Percentiles rank a stretch among this genome's conserved stretches.
Evolutionary conservation across 2,797 vertebrate genomes (phyloP).

Genomic region (Ceryle rudis): DNA sequence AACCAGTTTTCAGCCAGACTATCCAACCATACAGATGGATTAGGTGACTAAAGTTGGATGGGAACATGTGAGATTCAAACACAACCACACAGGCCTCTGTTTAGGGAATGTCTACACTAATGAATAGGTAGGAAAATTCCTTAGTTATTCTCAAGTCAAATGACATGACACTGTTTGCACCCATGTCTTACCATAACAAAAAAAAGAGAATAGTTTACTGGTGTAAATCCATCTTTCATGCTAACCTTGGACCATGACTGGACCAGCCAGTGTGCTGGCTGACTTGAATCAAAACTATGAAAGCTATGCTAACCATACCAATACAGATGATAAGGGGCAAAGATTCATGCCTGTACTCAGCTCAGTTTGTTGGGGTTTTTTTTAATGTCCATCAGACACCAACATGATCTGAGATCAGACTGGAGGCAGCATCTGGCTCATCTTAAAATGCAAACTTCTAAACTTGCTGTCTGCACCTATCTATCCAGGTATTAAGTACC

Average conservation of each 20-base stretch:
- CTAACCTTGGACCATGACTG: background rate
- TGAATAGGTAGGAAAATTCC: background rate
- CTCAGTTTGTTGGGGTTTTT: background rate
- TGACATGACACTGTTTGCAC: background rate
- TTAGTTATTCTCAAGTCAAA: background rate
- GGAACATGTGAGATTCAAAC: background rate
- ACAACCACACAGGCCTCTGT: background rate
- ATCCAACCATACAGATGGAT: background rate
- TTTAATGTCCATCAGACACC: background rate
- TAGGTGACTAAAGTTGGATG: background rate
- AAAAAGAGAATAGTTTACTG: background rate
- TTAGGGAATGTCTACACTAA: background rate
- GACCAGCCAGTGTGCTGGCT: background rate
- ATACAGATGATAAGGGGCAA: background rate
- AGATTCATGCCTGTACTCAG: background rate
- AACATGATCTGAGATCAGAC: background rate
- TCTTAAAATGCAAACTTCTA: background rate
- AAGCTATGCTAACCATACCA: background rate
- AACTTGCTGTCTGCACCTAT: background rate
- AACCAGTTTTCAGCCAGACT: background rate
- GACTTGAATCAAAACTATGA: background rate
- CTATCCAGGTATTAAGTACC: fast-evolving
- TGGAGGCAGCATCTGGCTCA: background rate
- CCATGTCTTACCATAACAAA: background rate
- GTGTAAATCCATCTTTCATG: background rate